Evolutionary conservation across 2,113 vertebrate genomes (phyloP), one percentile per base, ranked within the genome.

Genomic region (Hymenochirus boettgeri): DNA sequence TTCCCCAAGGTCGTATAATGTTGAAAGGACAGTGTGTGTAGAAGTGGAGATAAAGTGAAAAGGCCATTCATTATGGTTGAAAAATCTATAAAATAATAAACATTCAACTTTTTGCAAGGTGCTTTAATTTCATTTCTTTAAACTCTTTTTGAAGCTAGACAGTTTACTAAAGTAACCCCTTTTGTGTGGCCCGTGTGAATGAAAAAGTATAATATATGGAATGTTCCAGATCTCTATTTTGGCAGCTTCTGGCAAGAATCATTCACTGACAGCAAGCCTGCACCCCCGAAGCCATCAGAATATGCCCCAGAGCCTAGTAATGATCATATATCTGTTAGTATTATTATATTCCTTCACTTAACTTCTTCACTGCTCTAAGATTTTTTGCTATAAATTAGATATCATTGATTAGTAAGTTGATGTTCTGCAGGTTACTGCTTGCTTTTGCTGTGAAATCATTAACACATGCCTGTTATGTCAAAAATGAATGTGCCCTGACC

Each of bases 401-500:
- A 31, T 10, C 10, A n/a, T n/a, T n/a, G n/a, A 9, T 35, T 3
- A 35, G 10, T 35, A 35, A 11, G 4, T 35, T 45, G 4, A 57
- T 15, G 1, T 13, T 33, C 25, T 9, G 7, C 15, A 21, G 4
- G 13, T n/a, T 62, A 5, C 39, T 7, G 12, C 21, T 2, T 4
- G 12, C 10, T 24, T 25, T 2, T 6, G 17, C 7, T 57, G 17
- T 2, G 22, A 57, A 47, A 17, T 5, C 21, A 42, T 57, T 50
- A 57, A 58, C n/a, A n/a, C 17, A 1, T n/a, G 2, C 65, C 69
- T 66, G 45, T 72, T 70, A 71, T 47, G 59, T 15, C 39, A 75
- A 73, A 77, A 67, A 72, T 53, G 66, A 76, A 74, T 76, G 54
- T 74, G 71, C 61, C 59, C 65, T 67, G 0, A 72, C 31, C 12